A percentile compares a stretch with the other conserved stretches of the same genome.
Conservation (phyloP, 2,888 invertebrate species). For the Kuschelorhynchus macadamiae region DNA sequence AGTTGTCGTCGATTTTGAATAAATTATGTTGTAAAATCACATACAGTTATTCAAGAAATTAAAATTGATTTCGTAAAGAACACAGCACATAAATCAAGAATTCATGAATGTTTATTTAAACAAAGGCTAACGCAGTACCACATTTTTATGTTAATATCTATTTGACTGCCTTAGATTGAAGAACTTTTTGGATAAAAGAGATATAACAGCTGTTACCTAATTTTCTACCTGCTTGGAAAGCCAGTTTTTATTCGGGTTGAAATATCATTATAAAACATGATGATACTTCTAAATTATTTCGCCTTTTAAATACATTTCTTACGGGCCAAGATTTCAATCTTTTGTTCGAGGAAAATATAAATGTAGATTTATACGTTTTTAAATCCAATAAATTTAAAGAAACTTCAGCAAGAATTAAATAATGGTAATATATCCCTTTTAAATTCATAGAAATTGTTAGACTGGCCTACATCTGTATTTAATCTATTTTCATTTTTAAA, state of each 20-base stretch:
- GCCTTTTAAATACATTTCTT: neutral
- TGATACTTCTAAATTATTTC: slow-evolving; percentile 8
- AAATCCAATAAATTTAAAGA: too few species aligned
- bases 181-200: slow-evolving; percentile 18
- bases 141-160: slow-evolving; percentile 31
- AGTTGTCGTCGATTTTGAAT: too few species aligned
- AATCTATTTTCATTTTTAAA: too few species aligned
- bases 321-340: too few species aligned
- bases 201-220: slow-evolving; percentile 40
- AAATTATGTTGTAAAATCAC: too few species aligned
- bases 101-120: slow-evolving; percentile 30
- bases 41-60: too few species aligned
- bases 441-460: too few species aligned
- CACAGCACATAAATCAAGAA: slow-evolving; percentile 16
- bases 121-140: slow-evolving; percentile 17
- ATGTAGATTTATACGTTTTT: too few species aligned
- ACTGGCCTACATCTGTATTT: too few species aligned
- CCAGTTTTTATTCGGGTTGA: slow-evolving; percentile 29
- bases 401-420: too few species aligned
- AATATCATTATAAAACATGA: slow-evolving; percentile 4
- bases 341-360: too few species aligned
- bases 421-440: too few species aligned
- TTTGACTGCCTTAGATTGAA: slow-evolving; percentile 12
- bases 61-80: neutral
- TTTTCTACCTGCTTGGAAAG: slow-evolving; percentile 41